phyloP scores from a whole-genome alignment of 2,888 invertebrate genomes.

The Acleris emargana region DNA sequence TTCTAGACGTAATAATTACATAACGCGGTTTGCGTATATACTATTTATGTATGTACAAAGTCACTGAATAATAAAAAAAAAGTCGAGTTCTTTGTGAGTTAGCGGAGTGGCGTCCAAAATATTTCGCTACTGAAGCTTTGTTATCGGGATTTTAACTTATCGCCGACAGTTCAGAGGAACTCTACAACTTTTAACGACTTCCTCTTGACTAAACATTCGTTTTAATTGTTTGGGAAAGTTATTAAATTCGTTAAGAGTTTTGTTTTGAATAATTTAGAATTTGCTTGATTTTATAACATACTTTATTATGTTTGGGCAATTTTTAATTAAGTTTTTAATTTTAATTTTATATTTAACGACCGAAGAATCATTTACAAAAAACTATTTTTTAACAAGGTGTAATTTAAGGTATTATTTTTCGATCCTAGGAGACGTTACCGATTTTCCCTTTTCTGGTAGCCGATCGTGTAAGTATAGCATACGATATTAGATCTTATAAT shows the following conservation, averaged over 20 bases:
- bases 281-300: background rate
- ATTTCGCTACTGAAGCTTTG: conserved; percentile 28
- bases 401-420: too few relatives aligned
- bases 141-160: conserved; percentile 38
- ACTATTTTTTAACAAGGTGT: too few relatives aligned
- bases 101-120: conserved; percentile 17
- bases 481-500: too few relatives aligned
- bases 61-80: background rate
- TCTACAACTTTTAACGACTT: conserved; percentile 47
- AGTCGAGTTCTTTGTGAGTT: background rate
- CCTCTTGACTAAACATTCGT: conserved; percentile 29
- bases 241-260: conserved; percentile 6
- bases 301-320: too few relatives aligned
- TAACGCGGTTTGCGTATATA: background rate
- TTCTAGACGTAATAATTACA: too few relatives aligned
- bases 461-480: too few relatives aligned
- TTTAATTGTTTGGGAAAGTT: conserved; percentile 37
- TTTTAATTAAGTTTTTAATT: too few relatives aligned
- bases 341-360: too few relatives aligned
- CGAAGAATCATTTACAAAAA: too few relatives aligned
- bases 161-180: conserved; percentile 35
- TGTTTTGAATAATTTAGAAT: background rate
- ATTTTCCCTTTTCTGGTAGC: too few relatives aligned
- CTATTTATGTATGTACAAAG: background rate
- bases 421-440: too few relatives aligned